phyloP scores from a whole-genome alignment of 2,888 invertebrate species.

The Xestia rhomboidea region DNA sequence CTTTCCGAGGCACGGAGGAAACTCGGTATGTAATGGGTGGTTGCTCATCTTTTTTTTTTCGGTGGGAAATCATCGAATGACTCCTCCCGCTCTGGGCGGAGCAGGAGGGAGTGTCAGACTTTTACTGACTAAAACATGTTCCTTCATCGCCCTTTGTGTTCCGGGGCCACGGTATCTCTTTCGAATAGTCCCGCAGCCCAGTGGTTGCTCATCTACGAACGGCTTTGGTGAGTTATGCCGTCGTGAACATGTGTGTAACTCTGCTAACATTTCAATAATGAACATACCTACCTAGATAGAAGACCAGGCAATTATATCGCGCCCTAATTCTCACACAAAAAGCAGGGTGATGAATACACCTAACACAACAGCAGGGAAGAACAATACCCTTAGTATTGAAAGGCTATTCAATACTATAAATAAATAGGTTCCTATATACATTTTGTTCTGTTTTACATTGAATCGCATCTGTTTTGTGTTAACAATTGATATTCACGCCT shows the following conservation, averaged over 20 bases:
- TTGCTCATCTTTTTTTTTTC: too few species aligned
- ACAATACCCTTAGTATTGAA: conserved; percentile 48
- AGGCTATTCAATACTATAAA: conserved; percentile 27
- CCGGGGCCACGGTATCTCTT: too few species aligned
- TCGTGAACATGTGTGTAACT: neutral
- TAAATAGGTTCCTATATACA: conserved; percentile 16
- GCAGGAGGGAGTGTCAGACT: too few species aligned
- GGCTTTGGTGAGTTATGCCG: neutral
- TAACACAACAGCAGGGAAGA: conserved; percentile 39
- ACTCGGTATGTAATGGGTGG: too few species aligned
- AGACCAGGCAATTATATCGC: conserved; percentile 22
- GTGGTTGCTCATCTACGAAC: too few species aligned
- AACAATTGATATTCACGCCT: conserved; percentile 24
- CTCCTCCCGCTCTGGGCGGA: too few species aligned
- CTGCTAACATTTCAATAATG: neutral
- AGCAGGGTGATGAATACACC: conserved; percentile 40
- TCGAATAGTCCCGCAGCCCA: too few species aligned
- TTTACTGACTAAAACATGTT: too few species aligned
- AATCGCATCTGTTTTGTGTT: conserved; percentile 24
- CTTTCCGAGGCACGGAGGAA: too few species aligned
- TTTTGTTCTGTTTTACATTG: conserved; percentile 4
- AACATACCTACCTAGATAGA: neutral
- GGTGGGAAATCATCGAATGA: too few species aligned
- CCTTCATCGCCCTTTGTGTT: too few species aligned
- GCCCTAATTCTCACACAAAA: conserved; percentile 52